Conservation (phyloP, 1,140 invertebrate genomes). For the Schlechtendalia chinensis region DNA sequence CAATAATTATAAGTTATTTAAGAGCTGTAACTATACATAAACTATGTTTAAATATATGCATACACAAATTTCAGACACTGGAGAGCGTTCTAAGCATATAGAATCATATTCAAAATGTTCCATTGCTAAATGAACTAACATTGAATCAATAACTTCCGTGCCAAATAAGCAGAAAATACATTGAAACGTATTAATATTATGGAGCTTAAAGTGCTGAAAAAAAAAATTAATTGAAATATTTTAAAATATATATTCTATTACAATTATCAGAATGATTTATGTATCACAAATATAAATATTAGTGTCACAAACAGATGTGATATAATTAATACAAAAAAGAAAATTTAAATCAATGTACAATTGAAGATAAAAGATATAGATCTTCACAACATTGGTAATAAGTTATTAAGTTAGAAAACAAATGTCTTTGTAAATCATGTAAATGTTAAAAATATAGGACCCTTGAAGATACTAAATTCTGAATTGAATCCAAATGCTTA, state of each 20-base stretch:
- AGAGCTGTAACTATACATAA: neutral
- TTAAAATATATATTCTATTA: neutral
- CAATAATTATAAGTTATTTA: neutral
- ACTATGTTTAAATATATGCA: neutral
- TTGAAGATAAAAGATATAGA: too few species aligned
- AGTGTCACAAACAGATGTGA: neutral
- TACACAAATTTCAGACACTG: neutral
- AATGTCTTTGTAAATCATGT: neutral
- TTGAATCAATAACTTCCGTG: slow-evolving; percentile 9
- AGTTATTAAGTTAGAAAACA: neutral
- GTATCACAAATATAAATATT: neutral
- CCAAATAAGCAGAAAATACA: slow-evolving; percentile 37
- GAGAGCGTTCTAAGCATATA: slow-evolving; percentile 31
- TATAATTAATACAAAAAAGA: neutral
- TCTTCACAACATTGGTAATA: too few species aligned
- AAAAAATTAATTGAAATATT: neutral
- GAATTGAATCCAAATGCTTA: neutral
- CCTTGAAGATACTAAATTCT: neutral
- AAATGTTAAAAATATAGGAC: neutral
- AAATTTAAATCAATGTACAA: too few species aligned
- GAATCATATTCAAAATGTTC: slow-evolving; percentile 46
- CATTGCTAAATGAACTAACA: slow-evolving; percentile 7
- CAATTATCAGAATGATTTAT: neutral
- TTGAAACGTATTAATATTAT: slow-evolving; percentile 25
- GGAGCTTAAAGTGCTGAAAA: slow-evolving; percentile 38